Base-by-base conservation (phyloP, 2,888 invertebrate species). In the Ellobium chinense region DNA sequence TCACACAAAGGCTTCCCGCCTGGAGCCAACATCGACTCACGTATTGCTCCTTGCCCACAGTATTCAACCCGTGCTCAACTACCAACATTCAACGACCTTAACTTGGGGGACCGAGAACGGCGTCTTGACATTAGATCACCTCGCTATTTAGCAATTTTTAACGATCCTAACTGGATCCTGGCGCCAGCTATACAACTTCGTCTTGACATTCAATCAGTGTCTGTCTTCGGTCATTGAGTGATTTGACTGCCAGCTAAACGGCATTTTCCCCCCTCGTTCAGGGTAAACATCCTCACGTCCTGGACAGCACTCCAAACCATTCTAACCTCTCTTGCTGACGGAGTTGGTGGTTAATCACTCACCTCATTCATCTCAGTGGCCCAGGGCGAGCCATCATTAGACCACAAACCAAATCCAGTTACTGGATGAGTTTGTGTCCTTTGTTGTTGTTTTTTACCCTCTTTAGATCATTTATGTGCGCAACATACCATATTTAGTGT, bases 41-140 rank as follows among this genome's bases (percentile, higher is more conserved):
- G 72, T 60, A 18, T 60, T 72, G 58, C 60, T 72, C 60, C 9
- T 37, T n/a, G 70, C 14, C n/a, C 56, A 21, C 58, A 24, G 72
- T 60, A 72, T 72, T 63, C 63, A 74, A 74, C 66, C 34, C 76
- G 76, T 66, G 56, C 65, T 65, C 65, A 75, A 75, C 75, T 54
- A 34, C 65, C 9, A 75, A 36, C 76, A 54, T 76, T 76, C 66
- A 56, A 27, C 76, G 66, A 76, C 76, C 76, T 65, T 66, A 54
- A 46, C 56, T 56, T 37, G 29, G 21, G 66, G 66, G 60, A n/a
- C n/a, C 66, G 62, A 74, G 29, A 74, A 62, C 62, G 46, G 56
- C 66, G 27, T 76, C 66, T 76, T 76, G 76, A 66, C 76, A 76
- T 76, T 76, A 76, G 76, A 66, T 76, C 66, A 54, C 66, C 36